Percentiles rank a stretch among this genome's conserved stretches.
Conservation (phyloP, 2,888 invertebrate genomes). For the Spodoptera picta region DNA sequence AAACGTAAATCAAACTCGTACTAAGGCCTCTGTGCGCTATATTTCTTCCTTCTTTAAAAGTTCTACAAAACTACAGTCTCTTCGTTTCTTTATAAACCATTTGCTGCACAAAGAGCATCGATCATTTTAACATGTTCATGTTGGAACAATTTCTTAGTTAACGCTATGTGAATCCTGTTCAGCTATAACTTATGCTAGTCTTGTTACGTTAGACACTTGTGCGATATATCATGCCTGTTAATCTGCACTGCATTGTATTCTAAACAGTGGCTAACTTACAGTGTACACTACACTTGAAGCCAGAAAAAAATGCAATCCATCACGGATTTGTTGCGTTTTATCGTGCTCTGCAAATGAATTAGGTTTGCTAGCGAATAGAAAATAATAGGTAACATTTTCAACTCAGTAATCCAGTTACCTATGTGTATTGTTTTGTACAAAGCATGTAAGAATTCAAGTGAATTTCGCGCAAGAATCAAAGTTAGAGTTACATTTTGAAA, state of each 20-base stretch:
- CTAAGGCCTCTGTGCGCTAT: no score
- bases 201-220: conserved; percentile 51
- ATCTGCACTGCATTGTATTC: conserved; percentile 62
- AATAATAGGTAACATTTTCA: conserved; percentile 8
- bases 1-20: no score
- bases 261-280: conserved; percentile 61
- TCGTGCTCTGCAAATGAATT: conserved; percentile 29
- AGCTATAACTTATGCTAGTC: conserved; percentile 51
- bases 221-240: conserved; percentile 65
- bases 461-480: no score
- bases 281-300: conserved; percentile 34
- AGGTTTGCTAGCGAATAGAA: conserved; percentile 20
- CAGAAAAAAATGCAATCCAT: conserved; percentile 45
- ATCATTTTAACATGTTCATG: conserved; percentile 48
- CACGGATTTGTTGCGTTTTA: conserved; percentile 33
- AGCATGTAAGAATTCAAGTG: no score
- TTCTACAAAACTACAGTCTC: not conserved
- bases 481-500: no score
- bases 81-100: conserved; percentile 7
- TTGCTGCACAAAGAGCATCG: conserved; percentile 16
- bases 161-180: conserved; percentile 25
- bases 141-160: conserved; percentile 46
- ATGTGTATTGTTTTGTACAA: not conserved
- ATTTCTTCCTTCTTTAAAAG: no score
- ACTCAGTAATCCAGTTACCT: conserved; percentile 2